Conservation (phyloP, 2,888 invertebrate species). For the Cephalotes varians region DNA sequence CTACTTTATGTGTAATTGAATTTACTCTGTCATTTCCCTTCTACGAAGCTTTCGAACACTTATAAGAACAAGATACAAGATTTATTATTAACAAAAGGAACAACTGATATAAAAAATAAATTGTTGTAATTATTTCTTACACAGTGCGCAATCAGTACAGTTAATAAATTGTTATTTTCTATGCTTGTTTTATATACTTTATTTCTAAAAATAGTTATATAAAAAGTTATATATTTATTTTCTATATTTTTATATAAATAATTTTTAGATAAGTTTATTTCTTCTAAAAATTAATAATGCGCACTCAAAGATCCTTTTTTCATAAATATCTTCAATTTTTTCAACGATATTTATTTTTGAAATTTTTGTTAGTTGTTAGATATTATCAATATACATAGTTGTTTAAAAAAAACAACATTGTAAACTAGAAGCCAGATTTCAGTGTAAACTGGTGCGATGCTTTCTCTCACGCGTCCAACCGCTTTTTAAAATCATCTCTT, state of each 20-base stretch:
- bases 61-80: background rate
- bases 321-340: background rate
- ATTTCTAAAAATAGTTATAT: background rate
- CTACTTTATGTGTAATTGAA: background rate
- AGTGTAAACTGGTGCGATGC: background rate
- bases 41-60: background rate
- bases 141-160: background rate
- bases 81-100: background rate
- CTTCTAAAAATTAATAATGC: background rate
- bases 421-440: background rate
- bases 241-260: background rate
- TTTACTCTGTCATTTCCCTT: background rate
- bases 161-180: background rate
- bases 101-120: background rate
- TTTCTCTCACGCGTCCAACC: conserved; percentile 10
- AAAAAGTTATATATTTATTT: background rate
- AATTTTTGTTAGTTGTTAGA: background rate
- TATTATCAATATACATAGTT: background rate
- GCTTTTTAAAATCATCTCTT: conserved; percentile 4
- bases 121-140: background rate
- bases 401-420: background rate
- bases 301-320: background rate
- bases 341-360: background rate
- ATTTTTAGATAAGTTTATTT: background rate
- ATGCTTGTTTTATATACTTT: background rate